These are phyloP conservation scores for Troides aeacus DNA, from an alignment of 2,888 invertebrate genomes.

Conservation along the genomic window DNA sequence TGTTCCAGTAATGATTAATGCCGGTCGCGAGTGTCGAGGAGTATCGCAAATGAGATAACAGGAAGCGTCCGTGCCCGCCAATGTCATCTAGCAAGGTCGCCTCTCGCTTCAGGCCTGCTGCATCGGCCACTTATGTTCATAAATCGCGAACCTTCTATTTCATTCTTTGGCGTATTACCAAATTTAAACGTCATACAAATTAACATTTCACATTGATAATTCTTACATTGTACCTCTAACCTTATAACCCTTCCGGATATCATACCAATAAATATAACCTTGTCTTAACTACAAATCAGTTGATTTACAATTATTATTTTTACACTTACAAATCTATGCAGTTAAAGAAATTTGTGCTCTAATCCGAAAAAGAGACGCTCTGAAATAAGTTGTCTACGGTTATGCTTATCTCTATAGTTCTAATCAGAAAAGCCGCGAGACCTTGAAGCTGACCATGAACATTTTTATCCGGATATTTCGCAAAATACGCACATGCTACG, in stretches of 20 bases:
- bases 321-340: conserved; percentile 38
- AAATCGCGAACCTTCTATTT: conserved; percentile 32
- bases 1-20: conserved; percentile 79
- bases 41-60: conserved; percentile 75
- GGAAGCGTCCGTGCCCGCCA: conserved; percentile 73
- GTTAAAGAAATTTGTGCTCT: conserved; percentile 48
- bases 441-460: conserved; percentile 78
- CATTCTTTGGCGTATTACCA: conserved; percentile 30
- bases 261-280: conserved; percentile 49
- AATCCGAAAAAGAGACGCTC: conserved; percentile 43
- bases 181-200: background rate
- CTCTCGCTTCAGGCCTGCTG: conserved; percentile 34
- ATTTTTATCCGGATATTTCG: conserved; percentile 78
- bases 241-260: conserved; percentile 10
- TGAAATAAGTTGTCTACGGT: conserved; percentile 45
- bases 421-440: conserved; percentile 75
- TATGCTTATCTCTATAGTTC: conserved; percentile 64
- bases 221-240: background rate
- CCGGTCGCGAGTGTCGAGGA: conserved; percentile 67
- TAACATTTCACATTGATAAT: background rate
- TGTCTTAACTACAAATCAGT: conserved; percentile 66
- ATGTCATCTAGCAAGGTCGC: conserved; percentile 70
- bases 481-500: conserved; percentile 54
- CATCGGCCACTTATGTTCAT: conserved; percentile 31
- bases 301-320: conserved; percentile 71